Evolutionary conservation across 1,140 invertebrate species (phyloP).

Genomic region (Drosophila insularis): DNA sequence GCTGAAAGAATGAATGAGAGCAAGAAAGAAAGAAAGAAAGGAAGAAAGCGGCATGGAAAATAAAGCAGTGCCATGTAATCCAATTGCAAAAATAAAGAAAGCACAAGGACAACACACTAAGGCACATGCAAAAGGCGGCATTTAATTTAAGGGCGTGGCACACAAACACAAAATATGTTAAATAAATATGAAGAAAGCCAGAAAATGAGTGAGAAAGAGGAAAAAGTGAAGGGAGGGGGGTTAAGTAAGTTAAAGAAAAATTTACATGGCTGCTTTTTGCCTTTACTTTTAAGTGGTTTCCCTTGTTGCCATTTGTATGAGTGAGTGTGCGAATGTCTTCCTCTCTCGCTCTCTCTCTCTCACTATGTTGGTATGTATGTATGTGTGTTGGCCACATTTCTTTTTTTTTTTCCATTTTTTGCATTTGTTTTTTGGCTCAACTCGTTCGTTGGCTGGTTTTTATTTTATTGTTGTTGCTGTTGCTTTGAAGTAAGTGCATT

Average conservation of each 20-base stretch:
- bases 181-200: conserved; percentile 57
- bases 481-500: conserved; percentile 73
- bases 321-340: conserved; percentile 11
- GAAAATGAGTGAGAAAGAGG: conserved; percentile 29
- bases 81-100: conserved; percentile 58
- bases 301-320: conserved; percentile 52
- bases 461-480: conserved; percentile 52
- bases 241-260: conserved; percentile 67
- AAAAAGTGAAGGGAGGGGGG: conserved; percentile 15
- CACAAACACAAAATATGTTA: conserved; percentile 56
- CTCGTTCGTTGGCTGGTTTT: conserved; percentile 58
- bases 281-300: conserved; percentile 74
- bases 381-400: conserved; percentile 56
- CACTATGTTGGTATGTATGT: conserved; percentile 44
- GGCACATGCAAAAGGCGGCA: conserved; percentile 38
- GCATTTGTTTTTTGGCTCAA: conserved; percentile 56
- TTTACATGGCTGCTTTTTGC: conserved; percentile 67
- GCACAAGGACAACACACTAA: conserved; percentile 60
- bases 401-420: no score
- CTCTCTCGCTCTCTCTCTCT: no score
- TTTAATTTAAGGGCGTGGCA: conserved; percentile 64
- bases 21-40: conserved; percentile 20
- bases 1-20: conserved; percentile 35
- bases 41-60: conserved; percentile 26
- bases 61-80: conserved; percentile 62